phyloP scores from a whole-genome alignment of 1,140 invertebrate genomes.

The Psix sp. region DNA sequence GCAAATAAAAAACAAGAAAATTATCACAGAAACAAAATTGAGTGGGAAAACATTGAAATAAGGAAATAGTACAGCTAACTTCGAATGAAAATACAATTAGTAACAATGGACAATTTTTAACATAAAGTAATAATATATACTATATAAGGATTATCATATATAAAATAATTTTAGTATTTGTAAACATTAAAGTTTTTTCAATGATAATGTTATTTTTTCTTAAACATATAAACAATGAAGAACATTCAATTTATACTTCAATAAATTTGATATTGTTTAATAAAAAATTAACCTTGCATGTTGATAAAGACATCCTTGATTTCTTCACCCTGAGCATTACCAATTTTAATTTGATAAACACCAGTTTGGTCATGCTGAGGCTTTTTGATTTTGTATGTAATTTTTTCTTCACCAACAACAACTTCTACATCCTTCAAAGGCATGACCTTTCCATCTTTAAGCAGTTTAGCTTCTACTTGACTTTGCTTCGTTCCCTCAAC shows the following conservation, averaged over 20 bases:
- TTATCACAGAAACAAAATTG: too few species aligned
- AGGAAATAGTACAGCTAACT: too few species aligned
- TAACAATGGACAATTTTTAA: too few species aligned
- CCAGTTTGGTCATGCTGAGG: slow-evolving; percentile 88
- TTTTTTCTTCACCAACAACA: slow-evolving; percentile 91
- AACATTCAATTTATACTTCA: too few species aligned
- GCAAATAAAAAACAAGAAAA: too few species aligned
- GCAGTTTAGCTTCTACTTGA: slow-evolving; percentile 90
- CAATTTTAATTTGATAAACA: slow-evolving; percentile 90
- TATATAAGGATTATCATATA: too few species aligned
- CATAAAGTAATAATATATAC: too few species aligned
- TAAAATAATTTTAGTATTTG: too few species aligned
- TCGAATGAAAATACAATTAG: too few species aligned
- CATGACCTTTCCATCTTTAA: slow-evolving; percentile 92
- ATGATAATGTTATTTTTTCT: background rate
- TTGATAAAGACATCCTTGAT: slow-evolving; percentile 88
- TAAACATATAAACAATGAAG: too few species aligned
- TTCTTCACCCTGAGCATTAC: slow-evolving; percentile 92
- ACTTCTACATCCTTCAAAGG: slow-evolving; percentile 92
- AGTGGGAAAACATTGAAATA: too few species aligned
- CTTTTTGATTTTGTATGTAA: slow-evolving; percentile 93
- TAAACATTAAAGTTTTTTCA: slow-evolving; percentile 11
- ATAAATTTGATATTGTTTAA: background rate
- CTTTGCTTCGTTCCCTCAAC: slow-evolving; percentile 91
- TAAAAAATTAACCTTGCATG: slow-evolving; percentile 85